Evolutionary conservation across 2,888 invertebrate genomes (phyloP).

Genomic region (Coelinius sp.): DNA sequence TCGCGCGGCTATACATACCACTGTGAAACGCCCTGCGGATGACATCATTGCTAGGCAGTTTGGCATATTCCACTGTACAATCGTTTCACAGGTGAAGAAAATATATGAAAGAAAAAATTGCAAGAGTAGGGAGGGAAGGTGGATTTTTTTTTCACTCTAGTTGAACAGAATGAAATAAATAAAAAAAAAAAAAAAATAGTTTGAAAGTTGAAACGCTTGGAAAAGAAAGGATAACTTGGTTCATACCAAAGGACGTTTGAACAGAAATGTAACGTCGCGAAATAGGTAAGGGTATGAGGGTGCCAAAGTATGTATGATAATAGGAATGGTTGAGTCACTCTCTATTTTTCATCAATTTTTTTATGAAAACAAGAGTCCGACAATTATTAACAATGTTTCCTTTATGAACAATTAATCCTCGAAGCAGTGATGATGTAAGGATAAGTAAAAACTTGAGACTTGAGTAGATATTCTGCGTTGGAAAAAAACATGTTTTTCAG

Average conservation of each 20-base stretch:
- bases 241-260: slow-evolving; percentile 37
- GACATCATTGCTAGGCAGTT: slow-evolving; percentile 57
- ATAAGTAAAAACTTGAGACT: background rate
- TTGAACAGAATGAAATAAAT: slow-evolving; percentile 38
- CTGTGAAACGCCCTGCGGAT: slow-evolving; percentile 48
- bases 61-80: slow-evolving; percentile 34
- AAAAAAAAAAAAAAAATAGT: slow-evolving; percentile 36
- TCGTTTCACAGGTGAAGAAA: slow-evolving; percentile 41
- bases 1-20: slow-evolving; percentile 4
- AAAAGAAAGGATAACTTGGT: slow-evolving; percentile 40
- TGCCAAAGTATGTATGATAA: slow-evolving; percentile 48
- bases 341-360: slow-evolving; percentile 6
- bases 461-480: background rate
- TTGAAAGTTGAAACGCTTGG: slow-evolving; percentile 43
- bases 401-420: background rate
- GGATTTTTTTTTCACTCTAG: slow-evolving; percentile 23
- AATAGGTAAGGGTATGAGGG: slow-evolving; percentile 40
- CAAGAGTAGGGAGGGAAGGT: slow-evolving; percentile 21
- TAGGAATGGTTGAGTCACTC: slow-evolving; percentile 51
- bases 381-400: background rate
- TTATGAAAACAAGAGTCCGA: background rate
- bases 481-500: background rate
- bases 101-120: slow-evolving; percentile 37
- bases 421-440: background rate
- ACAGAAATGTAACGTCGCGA: slow-evolving; percentile 31